Evolutionary conservation across 2,797 vertebrate species (phyloP).

Genomic region (Meda fulgida): DNA sequence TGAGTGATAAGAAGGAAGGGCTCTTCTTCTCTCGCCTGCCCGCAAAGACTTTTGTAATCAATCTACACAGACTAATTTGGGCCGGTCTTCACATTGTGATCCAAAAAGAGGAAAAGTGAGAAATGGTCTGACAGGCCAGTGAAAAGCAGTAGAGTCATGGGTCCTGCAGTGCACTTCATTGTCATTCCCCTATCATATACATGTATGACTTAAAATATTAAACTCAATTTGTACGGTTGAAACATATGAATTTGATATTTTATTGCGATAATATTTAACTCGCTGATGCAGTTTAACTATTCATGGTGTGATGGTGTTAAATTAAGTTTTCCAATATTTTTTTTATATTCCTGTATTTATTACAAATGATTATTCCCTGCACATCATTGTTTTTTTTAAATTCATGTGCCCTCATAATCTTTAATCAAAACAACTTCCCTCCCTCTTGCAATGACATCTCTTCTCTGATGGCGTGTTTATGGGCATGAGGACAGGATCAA

Average conservation of each 20-base stretch:
- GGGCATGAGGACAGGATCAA: neutral
- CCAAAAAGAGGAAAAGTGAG: slow-evolving; percentile 14
- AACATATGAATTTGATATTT: neutral
- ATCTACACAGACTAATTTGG: slow-evolving; percentile 47
- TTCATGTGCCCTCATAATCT: neutral
- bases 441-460: neutral
- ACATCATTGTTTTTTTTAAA: neutral
- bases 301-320: neutral
- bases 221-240: neutral
- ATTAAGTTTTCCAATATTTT: neutral
- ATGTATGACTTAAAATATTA: neutral
- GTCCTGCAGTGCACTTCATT: neutral
- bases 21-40: slow-evolving; percentile 37
- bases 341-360: neutral
- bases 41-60: slow-evolving; percentile 50
- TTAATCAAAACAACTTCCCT: neutral
- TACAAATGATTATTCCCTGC: neutral
- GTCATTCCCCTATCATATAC: neutral
- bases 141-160: slow-evolving; percentile 2
- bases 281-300: neutral
- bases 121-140: slow-evolving; percentile 11
- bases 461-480: neutral
- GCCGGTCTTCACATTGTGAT: slow-evolving; percentile 24
- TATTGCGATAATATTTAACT: neutral
- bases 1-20: slow-evolving; percentile 55